Conservation (phyloP, 2,113 vertebrate genomes). For the Eulemur rufifrons region DNA sequence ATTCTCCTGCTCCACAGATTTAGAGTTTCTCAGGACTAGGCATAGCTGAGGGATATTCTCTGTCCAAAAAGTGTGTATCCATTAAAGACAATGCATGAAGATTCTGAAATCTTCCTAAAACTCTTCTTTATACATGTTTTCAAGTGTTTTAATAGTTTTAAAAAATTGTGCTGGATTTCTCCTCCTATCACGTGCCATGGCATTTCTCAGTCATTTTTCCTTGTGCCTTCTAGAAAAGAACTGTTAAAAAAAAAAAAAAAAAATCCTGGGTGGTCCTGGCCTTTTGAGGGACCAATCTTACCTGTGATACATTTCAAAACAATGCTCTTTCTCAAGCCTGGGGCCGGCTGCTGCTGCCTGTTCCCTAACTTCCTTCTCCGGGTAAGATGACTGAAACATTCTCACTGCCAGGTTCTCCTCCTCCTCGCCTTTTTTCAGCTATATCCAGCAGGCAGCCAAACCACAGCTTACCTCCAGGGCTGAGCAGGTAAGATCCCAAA, state of each 20-base stretch:
- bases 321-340: accelerated
- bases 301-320: not conserved
- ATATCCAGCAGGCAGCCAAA: not conserved
- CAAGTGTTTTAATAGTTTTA: not conserved
- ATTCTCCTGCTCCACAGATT: not conserved
- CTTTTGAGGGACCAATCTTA: not conserved
- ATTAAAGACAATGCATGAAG: not conserved
- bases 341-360: not conserved
- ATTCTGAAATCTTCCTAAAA: not conserved
- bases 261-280: not conserved
- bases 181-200: not conserved
- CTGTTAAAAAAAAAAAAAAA: not conserved
- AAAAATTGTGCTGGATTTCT: not conserved
- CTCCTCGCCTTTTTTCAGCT: not conserved
- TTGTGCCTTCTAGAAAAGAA: not conserved
- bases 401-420: not conserved
- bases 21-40: not conserved
- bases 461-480: not conserved
- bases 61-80: not conserved
- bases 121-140: not conserved
- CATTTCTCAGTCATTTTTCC: not conserved
- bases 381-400: not conserved
- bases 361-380: not conserved
- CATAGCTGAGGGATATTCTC: not conserved
- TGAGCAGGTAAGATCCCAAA: not conserved